Base-by-base conservation (phyloP, 2,888 invertebrate genomes). In the Acleris emargana region DNA sequence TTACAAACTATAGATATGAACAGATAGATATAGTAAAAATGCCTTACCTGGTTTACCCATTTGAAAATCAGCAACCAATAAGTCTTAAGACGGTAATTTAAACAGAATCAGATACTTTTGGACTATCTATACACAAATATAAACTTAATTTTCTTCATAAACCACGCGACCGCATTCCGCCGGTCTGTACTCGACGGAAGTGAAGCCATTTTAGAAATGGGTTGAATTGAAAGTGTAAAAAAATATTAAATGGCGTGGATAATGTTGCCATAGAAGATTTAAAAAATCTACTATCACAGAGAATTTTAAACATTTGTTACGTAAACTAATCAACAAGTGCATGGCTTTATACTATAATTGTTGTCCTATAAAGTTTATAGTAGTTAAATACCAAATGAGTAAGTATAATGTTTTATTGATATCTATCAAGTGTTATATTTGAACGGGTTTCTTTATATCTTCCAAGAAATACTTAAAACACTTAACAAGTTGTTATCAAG, bases 31-130 rank as follows among this genome's bases (percentile, higher is more conserved):
- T 13, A 38, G 38, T 38, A 13, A 6, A 68, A 71, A 66, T 47
- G 62, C 78, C 89, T 84, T 72, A 91, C 91, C 91, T 74, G 91
- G 91, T 78, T 86, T 91, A 32, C 91, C 91, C 91, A 91, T 91
- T 69, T 64, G 60, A 55, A 67, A 66, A 59, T 63, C 74, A 76
- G 71, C 62, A 68, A 58, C 49, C 4, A 38, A 13, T 13, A 38
- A 13, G 13, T 38, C 13, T 64, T 64, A 64, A 67, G 67, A 67
- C 58, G 47, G 69, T 20, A 67, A 72, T 62, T 62, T 57, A 64
- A 70, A 54, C 61, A 63, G 43, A 17, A 57, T 52, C 28, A 55
- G 59, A 62, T 57, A 59, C 22, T 68, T 72, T 70, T 58, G 54
- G 51, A 67, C 75, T 84, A 88, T 83, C 82, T 85, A 83, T 74